These are phyloP conservation scores for Catharus fuscescens DNA, from an alignment of 2,113 vertebrate species.

Conservation along the genomic window DNA sequence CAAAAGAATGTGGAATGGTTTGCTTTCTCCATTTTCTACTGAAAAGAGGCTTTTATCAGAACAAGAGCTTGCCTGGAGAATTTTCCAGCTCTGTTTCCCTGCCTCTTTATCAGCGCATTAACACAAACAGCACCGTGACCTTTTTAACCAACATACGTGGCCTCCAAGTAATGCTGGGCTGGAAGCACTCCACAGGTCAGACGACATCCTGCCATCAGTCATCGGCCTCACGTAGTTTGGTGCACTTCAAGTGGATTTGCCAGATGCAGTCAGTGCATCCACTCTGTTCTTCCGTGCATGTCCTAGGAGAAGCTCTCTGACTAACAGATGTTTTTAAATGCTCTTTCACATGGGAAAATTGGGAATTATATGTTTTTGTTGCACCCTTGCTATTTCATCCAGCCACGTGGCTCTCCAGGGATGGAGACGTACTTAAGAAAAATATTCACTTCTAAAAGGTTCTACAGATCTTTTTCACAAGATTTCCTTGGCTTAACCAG, in stretches of 20 bases:
- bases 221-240: background rate
- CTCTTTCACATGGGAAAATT: slow-evolving; percentile 45
- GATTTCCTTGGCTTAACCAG: background rate
- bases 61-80: background rate
- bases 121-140: background rate
- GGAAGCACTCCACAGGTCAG: background rate
- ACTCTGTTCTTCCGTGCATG: background rate
- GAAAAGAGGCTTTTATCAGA: background rate
- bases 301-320: background rate
- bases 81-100: background rate
- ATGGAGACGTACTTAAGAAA: slow-evolving; percentile 10
- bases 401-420: slow-evolving; percentile 4
- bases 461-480: background rate
- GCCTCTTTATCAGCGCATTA: slow-evolving; percentile 20
- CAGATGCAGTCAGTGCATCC: background rate
- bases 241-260: background rate
- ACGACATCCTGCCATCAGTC: slow-evolving; percentile 19
- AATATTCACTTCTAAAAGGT: slow-evolving; percentile 35
- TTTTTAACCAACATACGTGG: background rate
- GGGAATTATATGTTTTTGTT: background rate
- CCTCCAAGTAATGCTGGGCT: background rate
- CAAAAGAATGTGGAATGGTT: background rate
- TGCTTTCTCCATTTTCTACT: background rate
- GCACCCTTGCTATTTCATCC: background rate
- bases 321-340: slow-evolving; percentile 39